Conservation (phyloP, 2,888 invertebrate genomes). For the Drosophila prostipennis region DNA sequence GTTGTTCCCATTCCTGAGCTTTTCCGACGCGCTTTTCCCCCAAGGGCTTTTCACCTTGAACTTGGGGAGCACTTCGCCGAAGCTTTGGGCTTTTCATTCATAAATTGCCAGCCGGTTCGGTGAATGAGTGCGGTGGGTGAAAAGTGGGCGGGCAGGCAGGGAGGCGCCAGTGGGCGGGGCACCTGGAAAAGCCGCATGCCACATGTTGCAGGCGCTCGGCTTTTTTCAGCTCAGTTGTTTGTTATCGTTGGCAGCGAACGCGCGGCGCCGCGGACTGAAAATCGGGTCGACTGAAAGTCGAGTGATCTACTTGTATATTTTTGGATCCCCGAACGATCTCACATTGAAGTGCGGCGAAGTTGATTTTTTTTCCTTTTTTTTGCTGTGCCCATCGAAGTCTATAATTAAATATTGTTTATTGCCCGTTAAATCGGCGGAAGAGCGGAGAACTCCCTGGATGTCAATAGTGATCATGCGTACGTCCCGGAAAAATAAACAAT, state of each 20-base stretch:
- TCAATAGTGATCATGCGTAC: constrained; percentile 28
- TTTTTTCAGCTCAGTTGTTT: constrained; percentile 62
- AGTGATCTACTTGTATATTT: constrained; percentile 1
- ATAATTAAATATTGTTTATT: constrained; percentile 16
- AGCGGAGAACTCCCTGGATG: constrained; percentile 22
- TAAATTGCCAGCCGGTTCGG: constrained; percentile 43
- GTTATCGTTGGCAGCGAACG: constrained; percentile 70
- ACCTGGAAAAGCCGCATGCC: constrained; percentile 31
- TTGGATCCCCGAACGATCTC: constrained; percentile 16
- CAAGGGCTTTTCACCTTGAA: constrained; percentile 58
- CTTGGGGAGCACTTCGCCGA: constrained; percentile 35
- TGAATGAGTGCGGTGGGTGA: constrained; percentile 40
- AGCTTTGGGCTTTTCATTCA: constrained; percentile 64
- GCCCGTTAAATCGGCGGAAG: neutral
- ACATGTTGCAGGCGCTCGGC: constrained; percentile 69
- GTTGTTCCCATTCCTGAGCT: constrained; percentile 1
- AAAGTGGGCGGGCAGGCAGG: neutral
- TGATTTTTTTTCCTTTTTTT: constrained; percentile 4
- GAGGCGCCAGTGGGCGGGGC: neutral
- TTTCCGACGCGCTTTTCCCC: constrained; percentile 14
- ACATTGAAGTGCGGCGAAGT: constrained; percentile 15
- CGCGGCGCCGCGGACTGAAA: constrained; percentile 55
- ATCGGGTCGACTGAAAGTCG: neutral
- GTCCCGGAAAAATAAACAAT: constrained; percentile 36
- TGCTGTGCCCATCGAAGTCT: constrained; percentile 3